Conservation (phyloP, 2,797 vertebrate species). For the Sebastolobus alascanus region DNA sequence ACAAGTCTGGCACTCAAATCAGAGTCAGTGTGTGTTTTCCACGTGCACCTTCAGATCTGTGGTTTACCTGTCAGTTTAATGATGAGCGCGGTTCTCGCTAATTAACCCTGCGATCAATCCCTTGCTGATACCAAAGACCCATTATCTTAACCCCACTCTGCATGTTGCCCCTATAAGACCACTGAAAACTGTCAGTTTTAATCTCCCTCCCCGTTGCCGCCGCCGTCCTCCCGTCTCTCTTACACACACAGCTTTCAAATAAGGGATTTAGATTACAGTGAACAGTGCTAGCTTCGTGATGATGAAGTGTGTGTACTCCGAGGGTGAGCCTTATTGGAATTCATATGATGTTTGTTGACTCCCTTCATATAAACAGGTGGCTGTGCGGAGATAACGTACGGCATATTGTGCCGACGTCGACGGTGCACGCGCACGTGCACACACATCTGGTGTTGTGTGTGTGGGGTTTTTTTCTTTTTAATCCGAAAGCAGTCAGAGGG, state of each 20-base stretch:
- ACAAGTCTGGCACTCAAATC: constrained; percentile 4
- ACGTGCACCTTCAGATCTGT: constrained; percentile 8
- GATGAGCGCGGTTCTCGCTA: constrained; percentile 46
- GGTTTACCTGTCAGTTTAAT: constrained; percentile 51
- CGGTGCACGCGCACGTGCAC: constrained; percentile 21
- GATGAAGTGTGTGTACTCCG: constrained; percentile 72
- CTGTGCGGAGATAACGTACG: constrained; percentile 77
- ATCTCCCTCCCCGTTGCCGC: constrained; percentile 58
- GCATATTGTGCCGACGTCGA: constrained; percentile 60
- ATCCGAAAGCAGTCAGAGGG: constrained; percentile 67
- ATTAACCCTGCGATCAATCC: constrained; percentile 69
- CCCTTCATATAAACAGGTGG: constrained; percentile 83
- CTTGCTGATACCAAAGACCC: constrained; percentile 42
- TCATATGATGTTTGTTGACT: constrained; percentile 81
- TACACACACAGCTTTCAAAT: constrained; percentile 63
- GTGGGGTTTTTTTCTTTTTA: constrained; percentile 34
- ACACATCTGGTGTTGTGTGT: constrained; percentile 16
- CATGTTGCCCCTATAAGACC: constrained; percentile 44
- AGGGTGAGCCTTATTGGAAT: constrained; percentile 79
- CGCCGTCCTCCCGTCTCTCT: constrained; percentile 41
- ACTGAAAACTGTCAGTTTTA: constrained; percentile 72
- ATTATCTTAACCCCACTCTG: constrained; percentile 67
- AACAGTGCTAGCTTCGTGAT: constrained; percentile 64
- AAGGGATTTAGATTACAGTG: constrained; percentile 81
- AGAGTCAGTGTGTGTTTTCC: constrained; percentile 15